These are phyloP conservation scores for Leptinotarsa haldemani DNA, from an alignment of 2,888 invertebrate genomes.

Conservation along the genomic window DNA sequence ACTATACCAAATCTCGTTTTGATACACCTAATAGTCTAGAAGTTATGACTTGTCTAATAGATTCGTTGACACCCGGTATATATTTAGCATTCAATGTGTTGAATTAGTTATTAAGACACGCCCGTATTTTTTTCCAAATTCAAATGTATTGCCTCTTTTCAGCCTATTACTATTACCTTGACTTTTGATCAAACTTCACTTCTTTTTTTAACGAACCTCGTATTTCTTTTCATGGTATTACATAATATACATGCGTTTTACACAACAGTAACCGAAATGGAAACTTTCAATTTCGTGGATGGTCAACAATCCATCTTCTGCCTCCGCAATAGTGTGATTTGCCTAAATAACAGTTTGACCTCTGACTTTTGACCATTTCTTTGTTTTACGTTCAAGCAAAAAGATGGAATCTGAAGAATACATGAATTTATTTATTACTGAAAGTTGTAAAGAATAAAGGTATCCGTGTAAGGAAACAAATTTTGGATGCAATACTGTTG, in stretches of 20 bases:
- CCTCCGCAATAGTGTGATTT: constrained; percentile 1
- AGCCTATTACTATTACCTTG: too few species aligned
- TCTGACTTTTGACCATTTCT: constrained; percentile 4
- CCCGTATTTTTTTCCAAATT: too few species aligned
- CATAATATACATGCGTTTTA: background rate
- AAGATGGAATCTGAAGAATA: constrained; percentile 26
- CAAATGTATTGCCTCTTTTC: too few species aligned
- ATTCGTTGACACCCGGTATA: too few species aligned
- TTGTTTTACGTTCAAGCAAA: constrained; percentile 14
- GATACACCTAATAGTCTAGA: too few species aligned
- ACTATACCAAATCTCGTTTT: too few species aligned
- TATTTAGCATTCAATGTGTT: too few species aligned
- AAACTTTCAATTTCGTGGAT: constrained; percentile 17
- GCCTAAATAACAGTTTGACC: constrained; percentile 16
- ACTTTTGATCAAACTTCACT: too few species aligned
- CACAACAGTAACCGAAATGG: background rate
- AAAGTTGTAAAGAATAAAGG: constrained; percentile 20
- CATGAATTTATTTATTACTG: constrained; percentile 27
- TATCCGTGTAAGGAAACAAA: constrained; percentile 18
- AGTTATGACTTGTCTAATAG: too few species aligned
- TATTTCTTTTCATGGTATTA: background rate
- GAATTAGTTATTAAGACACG: too few species aligned
- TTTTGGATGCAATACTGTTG: background rate
- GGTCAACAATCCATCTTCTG: background rate
- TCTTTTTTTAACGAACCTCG: too few species aligned